Evolutionary conservation across 1,140 invertebrate species (phyloP).

Genomic region (Mya arenaria): DNA sequence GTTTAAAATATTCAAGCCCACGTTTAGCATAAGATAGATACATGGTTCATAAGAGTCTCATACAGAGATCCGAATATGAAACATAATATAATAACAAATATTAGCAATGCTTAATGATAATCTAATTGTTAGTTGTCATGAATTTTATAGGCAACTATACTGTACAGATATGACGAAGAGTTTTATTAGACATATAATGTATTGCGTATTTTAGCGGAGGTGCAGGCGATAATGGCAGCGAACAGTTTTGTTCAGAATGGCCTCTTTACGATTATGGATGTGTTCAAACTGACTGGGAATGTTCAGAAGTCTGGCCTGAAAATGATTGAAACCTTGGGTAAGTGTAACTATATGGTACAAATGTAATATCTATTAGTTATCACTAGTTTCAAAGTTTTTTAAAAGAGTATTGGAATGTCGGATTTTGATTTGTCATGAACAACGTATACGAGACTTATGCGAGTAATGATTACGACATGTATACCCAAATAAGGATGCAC

Average conservation of each 20-base stretch:
- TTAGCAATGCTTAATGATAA: too few relatives aligned
- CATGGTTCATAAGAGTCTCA: too few relatives aligned
- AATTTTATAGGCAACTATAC: too few relatives aligned
- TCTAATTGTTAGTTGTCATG: too few relatives aligned
- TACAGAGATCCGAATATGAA: too few relatives aligned
- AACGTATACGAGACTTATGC: not conserved
- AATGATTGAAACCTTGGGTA: conserved; percentile 32
- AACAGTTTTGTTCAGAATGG: conserved; percentile 32
- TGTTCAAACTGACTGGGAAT: not conserved
- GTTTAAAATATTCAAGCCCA: too few relatives aligned
- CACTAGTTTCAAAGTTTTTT: not conserved
- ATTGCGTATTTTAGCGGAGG: too few relatives aligned
- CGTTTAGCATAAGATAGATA: too few relatives aligned
- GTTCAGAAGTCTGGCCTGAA: conserved; percentile 20
- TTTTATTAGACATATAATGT: too few relatives aligned
- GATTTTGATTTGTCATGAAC: not conserved
- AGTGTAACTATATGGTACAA: not conserved
- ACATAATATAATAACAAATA: too few relatives aligned
- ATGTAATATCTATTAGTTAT: not conserved
- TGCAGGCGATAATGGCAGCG: not conserved
- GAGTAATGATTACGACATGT: not conserved
- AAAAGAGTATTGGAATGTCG: not conserved
- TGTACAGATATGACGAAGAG: too few relatives aligned
- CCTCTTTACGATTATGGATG: conserved; percentile 28
- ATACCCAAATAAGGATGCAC: not conserved